A percentile compares a stretch with the other conserved stretches of the same genome.
Conservation (phyloP, 2,113 vertebrate genomes). For the Cochlearius cochlearius region DNA sequence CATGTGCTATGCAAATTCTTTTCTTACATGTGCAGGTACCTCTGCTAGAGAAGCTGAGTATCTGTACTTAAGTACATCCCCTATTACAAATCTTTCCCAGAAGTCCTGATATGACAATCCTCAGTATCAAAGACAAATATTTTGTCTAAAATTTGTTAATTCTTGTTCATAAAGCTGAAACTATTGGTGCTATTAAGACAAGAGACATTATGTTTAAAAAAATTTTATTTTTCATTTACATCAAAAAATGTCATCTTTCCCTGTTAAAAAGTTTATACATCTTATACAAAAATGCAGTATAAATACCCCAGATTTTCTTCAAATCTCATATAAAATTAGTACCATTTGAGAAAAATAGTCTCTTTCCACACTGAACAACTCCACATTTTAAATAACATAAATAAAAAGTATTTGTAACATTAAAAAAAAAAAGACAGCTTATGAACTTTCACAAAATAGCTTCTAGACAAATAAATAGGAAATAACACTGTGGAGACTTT, state of each 20-base stretch:
- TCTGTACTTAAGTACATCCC: neutral
- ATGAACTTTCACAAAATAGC: conserved; percentile 47
- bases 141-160: neutral
- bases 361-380: conserved; percentile 52
- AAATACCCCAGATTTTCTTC: conserved; percentile 74
- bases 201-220: conserved; percentile 68
- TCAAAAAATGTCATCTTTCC: conserved; percentile 60
- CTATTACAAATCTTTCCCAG: neutral
- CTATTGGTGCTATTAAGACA: conserved; percentile 32
- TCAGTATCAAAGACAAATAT: neutral
- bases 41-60: neutral
- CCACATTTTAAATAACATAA: conserved; percentile 73
- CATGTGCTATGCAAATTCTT: neutral
- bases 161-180: neutral
- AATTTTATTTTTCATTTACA: conserved; percentile 75
- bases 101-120: neutral
- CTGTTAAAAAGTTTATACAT: conserved; percentile 76
- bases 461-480: conserved; percentile 69
- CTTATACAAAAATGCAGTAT: conserved; percentile 75
- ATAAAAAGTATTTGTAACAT: conserved; percentile 64
- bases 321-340: conserved; percentile 76
- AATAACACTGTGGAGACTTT: conserved; percentile 33
- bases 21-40: neutral
- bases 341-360: conserved; percentile 73
- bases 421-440: neutral